phyloP scores from a whole-genome alignment of 2,113 vertebrate species.

The Cephalopterus ornatus region DNA sequence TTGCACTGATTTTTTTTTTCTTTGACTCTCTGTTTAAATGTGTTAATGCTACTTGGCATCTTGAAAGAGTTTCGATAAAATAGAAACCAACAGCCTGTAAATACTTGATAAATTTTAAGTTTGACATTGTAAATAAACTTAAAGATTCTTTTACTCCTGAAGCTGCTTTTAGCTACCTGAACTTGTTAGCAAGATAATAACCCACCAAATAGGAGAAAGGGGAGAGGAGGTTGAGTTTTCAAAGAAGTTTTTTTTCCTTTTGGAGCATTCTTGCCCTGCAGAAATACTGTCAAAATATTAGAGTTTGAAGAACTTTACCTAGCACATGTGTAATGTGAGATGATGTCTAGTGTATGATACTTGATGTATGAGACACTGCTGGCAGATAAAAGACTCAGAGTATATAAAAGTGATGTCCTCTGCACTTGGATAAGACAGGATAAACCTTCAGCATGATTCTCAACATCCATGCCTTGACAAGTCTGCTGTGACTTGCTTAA shows the following conservation, averaged over 20 bases:
- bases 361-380: background rate
- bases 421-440: background rate
- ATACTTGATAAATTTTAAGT: background rate
- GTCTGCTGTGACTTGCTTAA: background rate
- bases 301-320: background rate
- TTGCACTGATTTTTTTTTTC: background rate
- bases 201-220: background rate
- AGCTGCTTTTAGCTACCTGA: background rate
- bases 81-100: background rate
- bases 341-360: background rate
- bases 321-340: background rate
- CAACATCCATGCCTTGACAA: background rate
- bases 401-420: background rate
- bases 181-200: background rate
- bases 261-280: background rate
- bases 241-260: background rate
- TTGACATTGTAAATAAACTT: background rate
- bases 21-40: background rate
- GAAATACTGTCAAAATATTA: background rate
- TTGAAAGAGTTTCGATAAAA: background rate
- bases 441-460: background rate
- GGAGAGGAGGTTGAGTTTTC: background rate
- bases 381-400: background rate
- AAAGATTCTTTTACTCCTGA: background rate
- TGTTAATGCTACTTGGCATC: background rate